Conservation (phyloP, 2,888 invertebrate genomes). For the Furcula furcula region DNA sequence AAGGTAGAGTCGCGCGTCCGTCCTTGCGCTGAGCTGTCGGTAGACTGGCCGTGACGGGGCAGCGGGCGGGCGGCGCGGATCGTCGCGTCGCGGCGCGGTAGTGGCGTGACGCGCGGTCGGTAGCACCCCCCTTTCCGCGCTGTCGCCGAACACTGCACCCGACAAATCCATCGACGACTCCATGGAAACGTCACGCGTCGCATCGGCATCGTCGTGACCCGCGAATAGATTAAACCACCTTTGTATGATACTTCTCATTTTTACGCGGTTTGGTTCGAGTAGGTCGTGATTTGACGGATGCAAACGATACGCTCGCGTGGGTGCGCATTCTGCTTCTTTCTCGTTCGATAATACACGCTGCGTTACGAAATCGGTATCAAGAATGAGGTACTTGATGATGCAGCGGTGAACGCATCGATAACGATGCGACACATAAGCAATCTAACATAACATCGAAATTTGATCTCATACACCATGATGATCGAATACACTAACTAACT, state of each 20-base stretch:
- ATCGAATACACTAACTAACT: no score
- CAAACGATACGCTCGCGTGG: conserved; percentile 43
- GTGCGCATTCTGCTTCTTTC: conserved; percentile 43
- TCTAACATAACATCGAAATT: conserved; percentile 15
- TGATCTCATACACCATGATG: conserved; percentile 25
- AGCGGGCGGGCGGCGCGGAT: conserved; percentile 28
- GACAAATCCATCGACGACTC: conserved; percentile 56
- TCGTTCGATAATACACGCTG: conserved; percentile 51
- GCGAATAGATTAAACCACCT: conserved; percentile 57
- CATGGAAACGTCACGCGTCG: conserved; percentile 52
- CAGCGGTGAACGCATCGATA: conserved; percentile 54
- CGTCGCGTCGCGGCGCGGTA: conserved; percentile 25
- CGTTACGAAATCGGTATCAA: conserved; percentile 59
- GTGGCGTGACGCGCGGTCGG: conserved; percentile 50
- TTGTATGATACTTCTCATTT: conserved; percentile 62
- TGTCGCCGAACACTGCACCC: conserved; percentile 50
- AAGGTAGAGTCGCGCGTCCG: conserved; percentile 34
- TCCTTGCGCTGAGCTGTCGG: conserved; percentile 41
- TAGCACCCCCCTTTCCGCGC: conserved; percentile 34
- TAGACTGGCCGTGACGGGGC: conserved; percentile 59
- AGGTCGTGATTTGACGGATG: conserved; percentile 54
- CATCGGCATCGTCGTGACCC: no score
- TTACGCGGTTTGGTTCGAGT: conserved; percentile 45
- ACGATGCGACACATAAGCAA: conserved; percentile 38
- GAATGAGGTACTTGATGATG: conserved; percentile 46